A percentile compares a stretch with the other conserved stretches of the same genome.
These are phyloP conservation scores for Dysmachus trigonus DNA, from an alignment of 2,888 invertebrate species.

Conservation along the genomic window DNA sequence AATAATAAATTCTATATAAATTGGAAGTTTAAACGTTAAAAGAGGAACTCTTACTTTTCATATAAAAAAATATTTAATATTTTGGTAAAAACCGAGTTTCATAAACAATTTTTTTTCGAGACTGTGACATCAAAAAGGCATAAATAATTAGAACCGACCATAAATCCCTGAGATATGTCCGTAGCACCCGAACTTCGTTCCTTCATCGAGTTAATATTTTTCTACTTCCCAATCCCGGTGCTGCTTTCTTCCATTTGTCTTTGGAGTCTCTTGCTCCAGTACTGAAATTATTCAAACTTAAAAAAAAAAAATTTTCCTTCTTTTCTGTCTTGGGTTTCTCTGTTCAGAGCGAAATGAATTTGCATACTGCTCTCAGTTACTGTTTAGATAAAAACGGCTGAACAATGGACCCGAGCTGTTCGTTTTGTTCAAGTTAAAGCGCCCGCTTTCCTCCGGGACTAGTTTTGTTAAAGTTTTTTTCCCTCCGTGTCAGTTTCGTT, in stretches of 20 bases:
- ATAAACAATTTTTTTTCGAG: background rate
- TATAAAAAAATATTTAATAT: background rate
- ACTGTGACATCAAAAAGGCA: background rate
- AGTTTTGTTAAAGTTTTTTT: conserved; percentile 13
- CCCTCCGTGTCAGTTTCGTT: background rate
- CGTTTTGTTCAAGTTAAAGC: background rate
- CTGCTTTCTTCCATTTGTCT: background rate
- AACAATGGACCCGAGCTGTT: background rate
- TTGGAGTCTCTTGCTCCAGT: background rate
- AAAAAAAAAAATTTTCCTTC: conserved; percentile 10
- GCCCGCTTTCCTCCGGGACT: background rate
- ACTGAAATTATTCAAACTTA: conserved; percentile 25
- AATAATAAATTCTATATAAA: no score
- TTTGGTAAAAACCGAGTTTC: background rate
- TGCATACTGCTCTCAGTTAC: conserved; percentile 27
- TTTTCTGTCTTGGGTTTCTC: background rate
- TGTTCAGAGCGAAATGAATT: conserved; percentile 21
- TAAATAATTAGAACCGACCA: background rate
- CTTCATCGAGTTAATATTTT: background rate
- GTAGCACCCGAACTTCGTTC: background rate
- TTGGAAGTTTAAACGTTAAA: no score
- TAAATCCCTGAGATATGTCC: background rate
- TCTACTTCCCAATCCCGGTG: background rate
- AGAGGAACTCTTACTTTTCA: background rate
- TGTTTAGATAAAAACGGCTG: conserved; percentile 17